phyloP scores from a whole-genome alignment of 2,797 vertebrate species.

The Syngnathus acus region DNA sequence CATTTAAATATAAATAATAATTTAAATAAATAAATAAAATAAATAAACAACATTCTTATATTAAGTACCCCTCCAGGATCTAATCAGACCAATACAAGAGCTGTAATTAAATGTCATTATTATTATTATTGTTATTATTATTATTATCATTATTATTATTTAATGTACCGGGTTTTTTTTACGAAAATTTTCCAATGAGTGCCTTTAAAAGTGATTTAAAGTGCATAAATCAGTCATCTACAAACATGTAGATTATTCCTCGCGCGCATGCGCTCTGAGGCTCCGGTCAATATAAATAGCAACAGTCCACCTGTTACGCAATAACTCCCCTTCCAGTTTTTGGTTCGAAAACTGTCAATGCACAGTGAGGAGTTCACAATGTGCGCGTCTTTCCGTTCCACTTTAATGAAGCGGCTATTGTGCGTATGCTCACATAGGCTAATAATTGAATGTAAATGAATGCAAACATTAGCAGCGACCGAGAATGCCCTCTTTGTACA shows the following conservation, averaged over 20 bases:
- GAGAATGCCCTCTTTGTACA: background rate
- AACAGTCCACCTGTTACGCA: conserved; percentile 16
- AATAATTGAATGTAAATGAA: conserved; percentile 34
- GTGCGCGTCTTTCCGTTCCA: background rate
- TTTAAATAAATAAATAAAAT: too few species aligned
- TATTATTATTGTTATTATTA: too few species aligned
- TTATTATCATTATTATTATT: too few species aligned
- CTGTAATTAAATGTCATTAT: too few species aligned
- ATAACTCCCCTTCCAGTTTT: conserved; percentile 7
- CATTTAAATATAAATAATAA: too few species aligned
- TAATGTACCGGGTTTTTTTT: background rate
- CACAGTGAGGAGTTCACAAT: background rate
- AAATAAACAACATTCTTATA: too few species aligned
- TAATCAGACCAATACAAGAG: too few species aligned
- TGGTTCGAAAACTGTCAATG: background rate
- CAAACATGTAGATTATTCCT: background rate
- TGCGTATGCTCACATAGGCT: conserved; percentile 10
- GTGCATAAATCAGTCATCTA: background rate
- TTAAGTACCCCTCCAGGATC: too few species aligned
- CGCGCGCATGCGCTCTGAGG: background rate
- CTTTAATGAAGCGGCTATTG: conserved; percentile 23
- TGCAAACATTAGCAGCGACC: conserved; percentile 23
- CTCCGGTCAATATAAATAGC: conserved; percentile 18
- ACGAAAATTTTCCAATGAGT: background rate
- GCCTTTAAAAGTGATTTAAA: background rate